These are phyloP conservation scores for Camponotus vicinus DNA, from an alignment of 1,140 invertebrate species.

Conservation along the genomic window DNA sequence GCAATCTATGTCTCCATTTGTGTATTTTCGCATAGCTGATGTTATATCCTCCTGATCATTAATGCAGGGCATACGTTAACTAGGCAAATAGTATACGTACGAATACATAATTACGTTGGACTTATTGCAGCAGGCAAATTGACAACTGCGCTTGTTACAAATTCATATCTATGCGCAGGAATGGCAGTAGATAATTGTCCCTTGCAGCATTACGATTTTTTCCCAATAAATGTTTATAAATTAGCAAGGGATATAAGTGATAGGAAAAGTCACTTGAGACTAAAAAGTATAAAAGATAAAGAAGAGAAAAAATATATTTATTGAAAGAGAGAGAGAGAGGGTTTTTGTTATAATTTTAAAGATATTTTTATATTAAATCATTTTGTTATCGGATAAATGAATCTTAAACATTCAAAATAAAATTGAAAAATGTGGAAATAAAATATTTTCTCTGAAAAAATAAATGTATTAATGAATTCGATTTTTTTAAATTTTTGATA, in stretches of 20 bases:
- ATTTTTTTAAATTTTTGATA: too few species aligned
- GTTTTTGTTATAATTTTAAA: background rate
- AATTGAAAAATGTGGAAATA: too few species aligned
- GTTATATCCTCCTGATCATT: background rate
- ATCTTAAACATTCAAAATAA: too few species aligned
- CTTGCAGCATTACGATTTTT: background rate
- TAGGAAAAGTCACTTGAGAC: background rate
- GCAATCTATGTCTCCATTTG: background rate
- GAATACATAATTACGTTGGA: slow-evolving; percentile 6
- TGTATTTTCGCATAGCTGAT: background rate
- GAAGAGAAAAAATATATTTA: background rate
- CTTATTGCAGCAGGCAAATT: slow-evolving; percentile 10
- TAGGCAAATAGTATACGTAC: slow-evolving; percentile 23
- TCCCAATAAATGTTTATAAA: slow-evolving; percentile 2
- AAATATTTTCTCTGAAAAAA: too few species aligned
- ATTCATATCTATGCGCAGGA: background rate
- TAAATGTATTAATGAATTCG: too few species aligned
- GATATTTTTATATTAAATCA: too few species aligned
- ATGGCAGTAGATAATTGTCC: slow-evolving; percentile 20
- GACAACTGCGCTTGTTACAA: slow-evolving; percentile 31
- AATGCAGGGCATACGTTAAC: slow-evolving; percentile 9
- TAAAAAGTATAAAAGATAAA: background rate
- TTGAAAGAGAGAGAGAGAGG: too few species aligned
- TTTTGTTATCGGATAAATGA: too few species aligned
- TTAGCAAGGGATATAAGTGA: slow-evolving; percentile 2